phyloP scores from a whole-genome alignment of 2,888 invertebrate genomes.

The Rotaria magnacalcarata region DNA sequence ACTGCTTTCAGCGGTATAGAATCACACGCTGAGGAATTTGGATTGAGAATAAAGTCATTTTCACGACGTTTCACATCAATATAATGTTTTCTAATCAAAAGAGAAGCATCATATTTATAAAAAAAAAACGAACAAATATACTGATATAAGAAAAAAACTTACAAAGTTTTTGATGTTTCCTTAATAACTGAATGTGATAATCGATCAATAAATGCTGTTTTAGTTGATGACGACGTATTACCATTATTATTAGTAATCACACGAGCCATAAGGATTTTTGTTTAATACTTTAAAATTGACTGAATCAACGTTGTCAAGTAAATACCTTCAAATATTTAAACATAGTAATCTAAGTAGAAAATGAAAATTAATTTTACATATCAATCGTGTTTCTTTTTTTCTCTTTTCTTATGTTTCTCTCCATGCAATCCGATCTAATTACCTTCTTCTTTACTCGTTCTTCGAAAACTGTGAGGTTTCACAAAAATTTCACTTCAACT shows the following conservation, averaged over 20 bases:
- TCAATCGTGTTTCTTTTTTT: background rate
- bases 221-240: background rate
- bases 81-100: background rate
- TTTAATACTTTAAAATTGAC: background rate
- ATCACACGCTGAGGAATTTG: background rate
- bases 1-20: background rate
- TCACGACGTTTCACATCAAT: conserved; percentile 22
- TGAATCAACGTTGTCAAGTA: background rate
- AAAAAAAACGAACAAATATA: background rate
- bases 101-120: background rate
- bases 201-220: conserved; percentile 19
- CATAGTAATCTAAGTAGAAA: background rate
- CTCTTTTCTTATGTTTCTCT: background rate
- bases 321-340: background rate
- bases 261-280: background rate
- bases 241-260: background rate
- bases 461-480: background rate
- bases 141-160: background rate
- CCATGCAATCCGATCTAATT: too few relatives aligned
- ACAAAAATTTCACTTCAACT: background rate
- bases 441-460: background rate
- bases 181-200: conserved; percentile 33
- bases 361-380: background rate
- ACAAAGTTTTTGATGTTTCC: conserved; percentile 27
- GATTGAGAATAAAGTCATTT: conserved; percentile 16